Percentiles rank a stretch among this genome's conserved stretches.
These are phyloP conservation scores for Pedicia rivosa DNA, from an alignment of 2,888 invertebrate species.

Conservation along the genomic window DNA sequence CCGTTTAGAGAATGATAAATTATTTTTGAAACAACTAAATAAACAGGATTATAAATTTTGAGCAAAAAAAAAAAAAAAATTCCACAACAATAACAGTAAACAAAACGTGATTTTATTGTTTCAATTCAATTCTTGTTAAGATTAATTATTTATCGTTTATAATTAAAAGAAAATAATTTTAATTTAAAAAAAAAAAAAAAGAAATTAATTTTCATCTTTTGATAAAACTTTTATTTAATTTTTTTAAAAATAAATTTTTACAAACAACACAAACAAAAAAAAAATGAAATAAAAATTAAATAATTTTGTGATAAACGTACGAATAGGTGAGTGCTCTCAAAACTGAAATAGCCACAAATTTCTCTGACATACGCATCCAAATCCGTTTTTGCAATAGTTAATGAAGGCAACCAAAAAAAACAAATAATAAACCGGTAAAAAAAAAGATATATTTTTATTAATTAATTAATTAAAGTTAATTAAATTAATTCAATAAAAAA, in stretches of 20 bases:
- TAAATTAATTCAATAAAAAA: constrained; percentile 11
- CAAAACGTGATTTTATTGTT: too few species aligned
- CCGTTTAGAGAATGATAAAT: too few species aligned
- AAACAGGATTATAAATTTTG: too few species aligned
- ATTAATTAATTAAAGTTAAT: not conserved
- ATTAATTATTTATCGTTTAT: too few species aligned
- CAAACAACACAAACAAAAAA: constrained; percentile 5
- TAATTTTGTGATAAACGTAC: constrained; percentile 16
- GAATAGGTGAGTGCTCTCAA: constrained; percentile 46
- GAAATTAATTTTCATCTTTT: too few species aligned
- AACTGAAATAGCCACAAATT: constrained; percentile 50
- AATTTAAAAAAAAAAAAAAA: constrained; percentile 1
- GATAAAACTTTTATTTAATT: too few species aligned
- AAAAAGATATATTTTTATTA: constrained; percentile 1
- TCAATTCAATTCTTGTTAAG: too few species aligned
- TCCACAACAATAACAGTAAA: too few species aligned
- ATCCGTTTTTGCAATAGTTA: constrained; percentile 59
- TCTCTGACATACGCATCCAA: constrained; percentile 41
- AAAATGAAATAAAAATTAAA: constrained; percentile 8
- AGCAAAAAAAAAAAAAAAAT: too few species aligned
- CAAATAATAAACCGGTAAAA: constrained; percentile 15
- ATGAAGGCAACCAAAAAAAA: constrained; percentile 53
- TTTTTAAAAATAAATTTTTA: too few species aligned
- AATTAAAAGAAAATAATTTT: constrained; percentile 2
- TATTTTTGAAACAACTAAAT: too few species aligned